Conservation (phyloP, 2,113 vertebrate species). For the Pagrus major region DNA sequence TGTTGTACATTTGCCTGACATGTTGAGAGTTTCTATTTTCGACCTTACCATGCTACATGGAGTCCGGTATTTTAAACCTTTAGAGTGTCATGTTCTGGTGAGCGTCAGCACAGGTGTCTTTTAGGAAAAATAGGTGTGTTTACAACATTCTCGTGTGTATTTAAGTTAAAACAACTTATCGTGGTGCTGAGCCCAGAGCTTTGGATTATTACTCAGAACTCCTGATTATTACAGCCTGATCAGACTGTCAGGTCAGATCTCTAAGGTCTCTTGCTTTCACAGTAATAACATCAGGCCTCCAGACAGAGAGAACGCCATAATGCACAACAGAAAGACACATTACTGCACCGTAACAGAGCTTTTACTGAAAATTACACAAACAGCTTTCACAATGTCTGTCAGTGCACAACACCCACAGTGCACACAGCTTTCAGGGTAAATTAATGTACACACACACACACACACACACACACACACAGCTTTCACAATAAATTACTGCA, state of each 20-base stretch:
- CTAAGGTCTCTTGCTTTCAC: conserved; percentile 30
- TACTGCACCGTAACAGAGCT: conserved; percentile 48
- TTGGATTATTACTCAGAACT: background rate
- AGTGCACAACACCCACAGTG: background rate
- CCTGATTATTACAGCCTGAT: background rate
- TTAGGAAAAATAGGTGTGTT: background rate
- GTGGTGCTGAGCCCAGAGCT: background rate
- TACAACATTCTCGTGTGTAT: background rate
- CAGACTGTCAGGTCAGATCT: background rate
- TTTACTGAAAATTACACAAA: conserved; percentile 51
- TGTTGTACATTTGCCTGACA: no score
- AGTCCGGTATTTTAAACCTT: background rate
- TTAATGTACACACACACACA: background rate
- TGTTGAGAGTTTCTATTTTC: no score
- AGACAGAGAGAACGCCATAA: background rate
- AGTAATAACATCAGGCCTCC: conserved; percentile 21
- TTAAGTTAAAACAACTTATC: background rate
- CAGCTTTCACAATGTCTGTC: background rate
- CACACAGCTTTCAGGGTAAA: background rate
- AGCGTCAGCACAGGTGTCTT: background rate
- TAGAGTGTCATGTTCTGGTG: background rate
- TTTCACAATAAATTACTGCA: conserved; percentile 48
- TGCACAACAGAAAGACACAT: conserved; percentile 40
- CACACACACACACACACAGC: conserved; percentile 4
- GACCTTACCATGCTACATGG: no score